Evolutionary conservation across 2,888 invertebrate species (phyloP), one percentile per base, ranked within the genome.

Genomic region (Drosophila aldrichi): DNA sequence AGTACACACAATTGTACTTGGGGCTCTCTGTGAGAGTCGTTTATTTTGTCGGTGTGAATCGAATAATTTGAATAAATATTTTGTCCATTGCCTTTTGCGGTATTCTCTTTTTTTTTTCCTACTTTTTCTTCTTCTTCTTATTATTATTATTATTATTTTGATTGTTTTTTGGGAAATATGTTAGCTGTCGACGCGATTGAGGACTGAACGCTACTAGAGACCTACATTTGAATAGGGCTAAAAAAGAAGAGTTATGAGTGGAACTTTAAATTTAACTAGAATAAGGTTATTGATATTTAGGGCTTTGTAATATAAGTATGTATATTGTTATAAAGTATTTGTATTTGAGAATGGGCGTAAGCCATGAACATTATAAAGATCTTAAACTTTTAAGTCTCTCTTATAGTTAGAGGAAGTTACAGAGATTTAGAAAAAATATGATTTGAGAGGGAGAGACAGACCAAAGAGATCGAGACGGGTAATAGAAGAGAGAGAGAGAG

Each of bases 41-140:
- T 29, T 32, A 49, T 61, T 76, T 61, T 75, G 56, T 51, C 54
- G 72, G 76, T 87, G 87, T 87, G 88, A 87, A 82, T 81, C 69
- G 81, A 67, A 83, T 81, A 70, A 82, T 82, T 84, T 82, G 78
- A 82, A 82, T 82, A 89, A 82, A 89, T 89, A 82, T 87, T 82
- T 82, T 89, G 87, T 82, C 77, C 89, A 82, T 82, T 82, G 82
- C 89, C 82, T 89, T 82, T 89, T 85, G 89, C 58, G 81, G 83
- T 69, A 76, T 90, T 84, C 88, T 77, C 58, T 41, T 12, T 48
- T 52, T 43, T 48, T 40, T 51, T 51, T 51, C 16, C 44, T 43
- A n/a, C 43, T 43, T 54, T 51, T 51, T 29, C 46, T 38, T 51
- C 52, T 66, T 16, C 2, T 25, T 25, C 25, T 29, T 29, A 4